These are phyloP conservation scores for Sturnira hondurensis DNA, from an alignment of 2,113 vertebrate species.

Conservation along the genomic window DNA sequence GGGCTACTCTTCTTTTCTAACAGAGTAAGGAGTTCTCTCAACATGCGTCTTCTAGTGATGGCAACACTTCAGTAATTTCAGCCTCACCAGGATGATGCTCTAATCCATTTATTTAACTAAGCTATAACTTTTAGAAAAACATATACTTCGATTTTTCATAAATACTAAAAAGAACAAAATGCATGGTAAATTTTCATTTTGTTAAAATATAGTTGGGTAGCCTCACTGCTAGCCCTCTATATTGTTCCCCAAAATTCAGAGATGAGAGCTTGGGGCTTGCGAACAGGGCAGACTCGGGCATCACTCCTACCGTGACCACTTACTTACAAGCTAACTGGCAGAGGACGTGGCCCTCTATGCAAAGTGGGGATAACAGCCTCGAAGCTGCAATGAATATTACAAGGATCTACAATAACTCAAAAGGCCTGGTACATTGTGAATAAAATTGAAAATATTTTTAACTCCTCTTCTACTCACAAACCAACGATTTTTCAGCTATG, in stretches of 20 bases:
- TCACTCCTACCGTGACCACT: background rate
- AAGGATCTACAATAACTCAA: background rate
- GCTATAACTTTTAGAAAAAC: background rate
- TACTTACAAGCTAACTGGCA: background rate
- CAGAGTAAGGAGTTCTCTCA: background rate
- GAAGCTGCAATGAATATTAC: background rate
- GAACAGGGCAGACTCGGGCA: background rate
- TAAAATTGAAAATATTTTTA: background rate
- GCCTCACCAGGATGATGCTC: background rate
- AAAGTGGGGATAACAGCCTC: background rate
- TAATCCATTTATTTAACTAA: background rate
- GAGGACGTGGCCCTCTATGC: background rate
- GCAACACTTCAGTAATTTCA: background rate
- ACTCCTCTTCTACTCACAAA: background rate
- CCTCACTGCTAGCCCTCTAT: background rate
- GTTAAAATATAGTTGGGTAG: background rate
- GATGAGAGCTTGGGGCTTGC: background rate
- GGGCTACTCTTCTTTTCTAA: background rate
- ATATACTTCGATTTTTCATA: background rate
- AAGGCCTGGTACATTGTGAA: background rate
- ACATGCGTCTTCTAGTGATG: background rate
- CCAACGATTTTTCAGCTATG: background rate
- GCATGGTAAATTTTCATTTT: background rate
- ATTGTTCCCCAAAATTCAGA: background rate
- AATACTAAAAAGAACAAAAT: background rate